Evolutionary conservation across 2,888 invertebrate genomes (phyloP), one percentile per base, ranked within the genome.

Genomic region (Xanthorhoe designata): DNA sequence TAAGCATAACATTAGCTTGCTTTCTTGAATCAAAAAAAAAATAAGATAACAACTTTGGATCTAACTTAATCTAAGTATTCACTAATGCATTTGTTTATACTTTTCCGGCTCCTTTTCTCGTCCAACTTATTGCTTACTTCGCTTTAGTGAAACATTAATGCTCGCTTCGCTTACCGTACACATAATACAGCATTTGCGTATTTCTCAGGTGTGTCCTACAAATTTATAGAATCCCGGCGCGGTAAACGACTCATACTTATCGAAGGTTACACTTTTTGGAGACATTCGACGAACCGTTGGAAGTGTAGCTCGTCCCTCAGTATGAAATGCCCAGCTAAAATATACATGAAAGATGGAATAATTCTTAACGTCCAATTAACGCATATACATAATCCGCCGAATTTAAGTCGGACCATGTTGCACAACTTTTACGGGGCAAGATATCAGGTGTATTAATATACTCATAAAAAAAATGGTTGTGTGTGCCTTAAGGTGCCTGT

Each of bases 241-340:
- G 62, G 71, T 0, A 61, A 63, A 15, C 61, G 45, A 8, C 61
- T 72, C 17, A 51, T 73, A 3, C 61, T 72, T 17, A 42, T 72
- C 8, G 57, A 73, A 35, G 64, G 64, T 1, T 75, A 71, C 29
- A 76, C 76, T 0, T 77, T 68, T 54, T 73, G 68, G 42, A 68
- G 67, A 13, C 56, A 61, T 19, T 71, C 64, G 32, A 65, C 38
- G 7, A 54, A 71, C 45, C 47, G 64, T 9, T 76, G 74, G 76
- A 53, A 66, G 10, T 77, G 77, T 51, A 72, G 74, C 3, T 68
- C 69, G 0, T 51, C 61, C 10, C 52, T 65, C 13, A 58, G 47
- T 49, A 57, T 72, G 50, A 50, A 61, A 18, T 69, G 75, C 45
- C 55, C 55, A 3, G 71, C 64, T 17, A 69, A 57, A 53, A 42